phyloP scores from a whole-genome alignment of 2,888 invertebrate genomes.

The Biston stratarius region DNA sequence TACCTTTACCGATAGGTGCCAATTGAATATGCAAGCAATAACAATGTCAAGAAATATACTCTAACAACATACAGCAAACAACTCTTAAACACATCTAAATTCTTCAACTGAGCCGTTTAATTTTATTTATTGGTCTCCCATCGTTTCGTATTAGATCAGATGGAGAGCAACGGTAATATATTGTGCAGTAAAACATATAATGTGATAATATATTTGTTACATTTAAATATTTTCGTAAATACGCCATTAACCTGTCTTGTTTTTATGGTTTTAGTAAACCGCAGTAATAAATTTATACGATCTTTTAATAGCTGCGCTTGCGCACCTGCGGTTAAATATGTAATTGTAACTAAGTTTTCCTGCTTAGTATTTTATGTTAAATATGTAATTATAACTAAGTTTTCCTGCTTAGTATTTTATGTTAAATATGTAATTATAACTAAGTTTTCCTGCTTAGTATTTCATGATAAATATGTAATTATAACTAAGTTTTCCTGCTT shows the following conservation, averaged over 20 bases:
- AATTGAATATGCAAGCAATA: no score
- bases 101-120: slow-evolving; percentile 11
- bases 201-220: slow-evolving; percentile 21
- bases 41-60: slow-evolving; percentile 1
- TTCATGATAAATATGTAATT: no score
- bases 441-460: no score
- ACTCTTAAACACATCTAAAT: slow-evolving; percentile 10
- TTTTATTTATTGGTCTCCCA: slow-evolving; percentile 16
- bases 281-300: slow-evolving; percentile 1
- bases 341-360: background rate
- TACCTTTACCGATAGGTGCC: no score
- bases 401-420: no score
- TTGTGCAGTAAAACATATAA: slow-evolving; percentile 21
- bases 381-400: no score
- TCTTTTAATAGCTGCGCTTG: slow-evolving; percentile 6
- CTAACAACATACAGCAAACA: background rate
- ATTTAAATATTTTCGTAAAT: slow-evolving; percentile 22
- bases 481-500: no score
- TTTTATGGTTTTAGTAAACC: slow-evolving; percentile 11
- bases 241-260: slow-evolving; percentile 14
- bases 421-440: no score
- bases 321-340: background rate
- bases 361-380: no score
- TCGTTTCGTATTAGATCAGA: slow-evolving; percentile 23
- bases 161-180: slow-evolving; percentile 20